Evolutionary conservation across 92 coral and sea anemone species (phyloP), one percentile per base, ranked within the genome.

Genomic region (Porites divaricata): DNA sequence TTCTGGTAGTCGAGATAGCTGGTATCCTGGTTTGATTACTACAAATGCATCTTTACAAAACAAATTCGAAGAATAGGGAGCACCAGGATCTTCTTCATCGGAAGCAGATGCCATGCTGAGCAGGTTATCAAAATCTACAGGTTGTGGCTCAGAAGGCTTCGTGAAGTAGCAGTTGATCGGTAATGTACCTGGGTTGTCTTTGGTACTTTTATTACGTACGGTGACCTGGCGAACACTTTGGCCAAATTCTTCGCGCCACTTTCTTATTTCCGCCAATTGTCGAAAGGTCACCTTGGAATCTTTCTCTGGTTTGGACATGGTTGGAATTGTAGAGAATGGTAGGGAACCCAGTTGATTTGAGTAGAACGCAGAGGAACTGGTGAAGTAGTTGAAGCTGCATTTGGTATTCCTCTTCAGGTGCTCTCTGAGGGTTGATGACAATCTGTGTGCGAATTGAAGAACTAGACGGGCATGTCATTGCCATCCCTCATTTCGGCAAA

Each of bases 361-460:
- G 56, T 83, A 84, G 81, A 65, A 75, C 8, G 88, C 75, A 51
- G 81, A 75, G n/a, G 15, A 52, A 70, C 83, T 84, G 25, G 83
- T 84, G 81, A 52, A 66, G 53, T 67, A 76, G 24, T 20, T 51
- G 41, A 75, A 76, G 83, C 81, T 66, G 70, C 79, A 70, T 58
- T 82, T 25, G 20, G 21, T n/a, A n/a, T n/a, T n/a, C n/a, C n/a
- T n/a, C n/a, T n/a, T n/a, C n/a, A n/a, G n/a, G n/a, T n/a, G n/a
- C n/a, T n/a, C n/a, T n/a, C n/a, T n/a, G n/a, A n/a, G n/a, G n/a
- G n/a, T n/a, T n/a, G n/a, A n/a, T n/a, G n/a, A n/a, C n/a, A n/a
- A n/a, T n/a, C n/a, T n/a, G n/a, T n/a, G n/a, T n/a, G n/a, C n/a
- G n/a, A n/a, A n/a, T n/a, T n/a, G n/a, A n/a, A n/a, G n/a, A n/a